These are phyloP conservation scores for Coregonus suidteri DNA, from an alignment of 2,797 vertebrate species.

Conservation along the genomic window DNA sequence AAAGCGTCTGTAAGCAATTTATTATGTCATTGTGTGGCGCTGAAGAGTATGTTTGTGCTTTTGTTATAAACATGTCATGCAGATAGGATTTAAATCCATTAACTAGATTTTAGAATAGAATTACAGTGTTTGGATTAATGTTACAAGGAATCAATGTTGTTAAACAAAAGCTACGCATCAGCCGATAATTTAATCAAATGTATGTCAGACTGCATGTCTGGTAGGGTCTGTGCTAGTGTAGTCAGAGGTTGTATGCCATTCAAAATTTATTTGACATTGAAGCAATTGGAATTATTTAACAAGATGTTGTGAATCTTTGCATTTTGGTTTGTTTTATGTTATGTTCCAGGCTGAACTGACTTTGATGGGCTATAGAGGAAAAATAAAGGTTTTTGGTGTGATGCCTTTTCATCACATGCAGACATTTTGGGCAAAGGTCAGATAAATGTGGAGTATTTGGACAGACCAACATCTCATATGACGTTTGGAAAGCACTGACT, in stretches of 20 bases:
- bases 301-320: background rate
- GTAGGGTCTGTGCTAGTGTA: background rate
- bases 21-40: background rate
- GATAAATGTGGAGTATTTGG: too few species aligned
- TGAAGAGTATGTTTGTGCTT: background rate
- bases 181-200: too few species aligned
- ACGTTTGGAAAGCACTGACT: too few species aligned
- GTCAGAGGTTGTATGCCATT: background rate
- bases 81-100: background rate
- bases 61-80: background rate
- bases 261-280: background rate
- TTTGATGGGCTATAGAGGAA: background rate
- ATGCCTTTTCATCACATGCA: too few species aligned
- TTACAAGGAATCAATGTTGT: too few species aligned
- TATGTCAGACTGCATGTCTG: background rate
- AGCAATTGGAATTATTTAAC: background rate
- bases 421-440: too few species aligned
- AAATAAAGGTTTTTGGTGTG: background rate
- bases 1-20: too few species aligned
- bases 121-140: background rate
- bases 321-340: background rate
- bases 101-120: background rate
- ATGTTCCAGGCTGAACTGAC: background rate
- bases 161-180: too few species aligned
- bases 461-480: too few species aligned